Evolutionary conservation across 2,113 vertebrate species (phyloP), one percentile per base, ranked within the genome.

Genomic region (Macrotus californicus): DNA sequence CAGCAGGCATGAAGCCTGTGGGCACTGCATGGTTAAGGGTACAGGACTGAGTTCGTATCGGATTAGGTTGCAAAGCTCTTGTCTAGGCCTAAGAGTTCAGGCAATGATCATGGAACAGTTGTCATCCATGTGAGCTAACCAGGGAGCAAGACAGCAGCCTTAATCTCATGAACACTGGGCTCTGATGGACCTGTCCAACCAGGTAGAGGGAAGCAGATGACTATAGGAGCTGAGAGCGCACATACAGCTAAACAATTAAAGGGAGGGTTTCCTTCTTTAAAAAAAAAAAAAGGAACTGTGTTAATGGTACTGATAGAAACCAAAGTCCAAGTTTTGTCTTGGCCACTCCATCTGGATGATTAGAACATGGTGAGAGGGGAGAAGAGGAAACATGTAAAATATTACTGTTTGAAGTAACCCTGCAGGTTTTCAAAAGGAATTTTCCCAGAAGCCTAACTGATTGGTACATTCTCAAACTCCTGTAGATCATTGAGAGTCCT

Each of bases 391-490:
- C 69, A 93, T 48, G 88, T 72, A 92, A 87, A 84, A 95, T 76
- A 92, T 92, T 67, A 36, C 31, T 73, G 76, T 84, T 88, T 92
- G 88, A 94, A 76, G 94, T 81, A 72, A 95, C 85, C 70, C 61
- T 95, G 46, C 50, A 76, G 66, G 16, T 84, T 95, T 90, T 90
- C 91, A 94, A 97, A 96, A 87, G n/a, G 61, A 91, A 41, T 80
- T 91, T 94, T 94, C 95, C 88, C 85, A 95, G 94, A 95, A 96
- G 59, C 91, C 91, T 97, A 96, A 92, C 91, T 94, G 95, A 95
- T 91, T 93, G 96, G 96, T 94, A 72, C 41, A 26, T 18, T 76
- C 93, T 96, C 96, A 97, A 96, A 81, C 41, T 77, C 90, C 95
- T 95, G 92, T 18, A 90, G 93, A 89, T 95, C 86, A 96, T 72